A percentile compares a stretch with the other conserved stretches of the same genome.
phyloP scores from a whole-genome alignment of 2,888 invertebrate species.

The Sclerodermus sp. region DNA sequence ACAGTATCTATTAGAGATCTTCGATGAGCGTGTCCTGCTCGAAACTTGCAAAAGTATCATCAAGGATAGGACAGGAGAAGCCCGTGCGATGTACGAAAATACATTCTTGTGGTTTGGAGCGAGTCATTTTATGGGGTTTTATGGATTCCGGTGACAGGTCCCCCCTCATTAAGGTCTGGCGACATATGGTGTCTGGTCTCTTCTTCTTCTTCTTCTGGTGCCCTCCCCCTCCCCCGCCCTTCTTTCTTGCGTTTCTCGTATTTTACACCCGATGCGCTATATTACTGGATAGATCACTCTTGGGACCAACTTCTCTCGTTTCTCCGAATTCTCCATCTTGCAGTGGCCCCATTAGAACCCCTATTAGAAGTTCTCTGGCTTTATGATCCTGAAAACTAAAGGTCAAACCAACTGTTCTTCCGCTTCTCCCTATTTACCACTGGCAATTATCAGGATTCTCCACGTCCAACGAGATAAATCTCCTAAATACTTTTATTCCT shows the following conservation, averaged over 20 bases:
- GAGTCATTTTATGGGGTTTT: slow-evolving; percentile 18
- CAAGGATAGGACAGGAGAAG: background rate
- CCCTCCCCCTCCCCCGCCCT: background rate
- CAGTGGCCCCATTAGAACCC: too few relatives aligned
- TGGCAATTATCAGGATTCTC: too few relatives aligned
- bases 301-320: background rate
- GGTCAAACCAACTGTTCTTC: background rate
- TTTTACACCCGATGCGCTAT: slow-evolving; percentile 21
- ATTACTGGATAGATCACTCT: slow-evolving; percentile 17
- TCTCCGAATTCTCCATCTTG: too few relatives aligned
- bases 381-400: background rate
- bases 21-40: too few relatives aligned
- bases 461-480: too few relatives aligned
- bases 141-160: slow-evolving; percentile 19
- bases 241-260: slow-evolving; percentile 1
- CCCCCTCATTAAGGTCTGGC: background rate
- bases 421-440: too few relatives aligned
- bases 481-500: too few relatives aligned
- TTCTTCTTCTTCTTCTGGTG: slow-evolving; percentile 7
- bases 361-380: background rate
- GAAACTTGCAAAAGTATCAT: too few relatives aligned
- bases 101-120: slow-evolving; percentile 13
- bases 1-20: too few relatives aligned
- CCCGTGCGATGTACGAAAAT: slow-evolving; percentile 2
- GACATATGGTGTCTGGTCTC: slow-evolving; percentile 24